These are phyloP conservation scores for Lepus townsendii DNA, from an alignment of 2,797 vertebrate genomes.

Conservation along the genomic window DNA sequence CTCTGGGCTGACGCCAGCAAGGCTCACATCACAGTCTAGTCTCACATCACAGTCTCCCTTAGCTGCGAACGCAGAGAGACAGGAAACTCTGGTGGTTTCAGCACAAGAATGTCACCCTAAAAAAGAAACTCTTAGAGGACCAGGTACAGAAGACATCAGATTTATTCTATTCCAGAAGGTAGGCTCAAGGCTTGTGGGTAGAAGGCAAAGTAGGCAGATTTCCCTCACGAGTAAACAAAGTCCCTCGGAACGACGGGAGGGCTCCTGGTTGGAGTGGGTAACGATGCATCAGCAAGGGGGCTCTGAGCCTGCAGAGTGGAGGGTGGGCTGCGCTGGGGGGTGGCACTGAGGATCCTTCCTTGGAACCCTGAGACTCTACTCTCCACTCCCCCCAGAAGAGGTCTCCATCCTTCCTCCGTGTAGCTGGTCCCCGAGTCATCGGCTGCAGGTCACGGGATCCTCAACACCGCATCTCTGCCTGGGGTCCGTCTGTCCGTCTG, in stretches of 20 bases:
- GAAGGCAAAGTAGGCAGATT: constrained; percentile 42
- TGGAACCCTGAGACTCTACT: not conserved
- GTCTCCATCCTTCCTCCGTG: constrained; percentile 10
- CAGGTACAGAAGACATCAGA: not conserved
- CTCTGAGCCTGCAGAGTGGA: not conserved
- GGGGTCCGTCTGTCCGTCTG: not conserved
- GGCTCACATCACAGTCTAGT: not conserved
- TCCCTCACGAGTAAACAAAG: not conserved
- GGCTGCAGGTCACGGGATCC: not conserved
- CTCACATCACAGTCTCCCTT: not conserved
- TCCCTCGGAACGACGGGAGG: not conserved
- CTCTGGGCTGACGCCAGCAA: not conserved
- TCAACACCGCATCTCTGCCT: not conserved
- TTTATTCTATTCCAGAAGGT: not conserved
- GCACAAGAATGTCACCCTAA: not conserved
- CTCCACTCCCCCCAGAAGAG: not conserved
- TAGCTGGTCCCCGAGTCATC: not conserved
- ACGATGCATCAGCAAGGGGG: not conserved
- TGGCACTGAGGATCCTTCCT: not conserved
- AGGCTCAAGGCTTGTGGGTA: not conserved
- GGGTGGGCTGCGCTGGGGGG: not conserved
- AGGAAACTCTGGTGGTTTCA: constrained; percentile 32
- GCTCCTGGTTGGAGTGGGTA: not conserved
- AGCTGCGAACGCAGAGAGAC: not conserved
- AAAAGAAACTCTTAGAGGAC: constrained; percentile 25